Percentiles rank a stretch among this genome's conserved stretches.
Evolutionary conservation across 2,113 vertebrate genomes (phyloP).

Genomic region (Onychostruthus taczanowskii): DNA sequence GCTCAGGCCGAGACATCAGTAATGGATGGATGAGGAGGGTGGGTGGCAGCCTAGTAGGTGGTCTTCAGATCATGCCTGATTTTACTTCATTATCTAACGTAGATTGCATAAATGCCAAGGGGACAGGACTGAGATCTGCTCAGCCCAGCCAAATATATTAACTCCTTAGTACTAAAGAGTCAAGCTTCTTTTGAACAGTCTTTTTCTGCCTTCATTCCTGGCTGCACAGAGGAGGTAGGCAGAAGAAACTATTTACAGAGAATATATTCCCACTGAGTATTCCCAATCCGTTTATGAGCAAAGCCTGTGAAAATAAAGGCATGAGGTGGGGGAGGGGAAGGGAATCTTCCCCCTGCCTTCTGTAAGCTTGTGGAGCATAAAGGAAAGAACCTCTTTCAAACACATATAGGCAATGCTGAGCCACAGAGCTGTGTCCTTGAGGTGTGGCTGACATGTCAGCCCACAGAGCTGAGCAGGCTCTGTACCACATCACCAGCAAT

Average conservation of each 20-base stretch:
- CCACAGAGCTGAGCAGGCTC: background rate
- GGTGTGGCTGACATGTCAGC: background rate
- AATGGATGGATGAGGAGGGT: background rate
- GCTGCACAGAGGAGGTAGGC: background rate
- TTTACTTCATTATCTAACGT: background rate
- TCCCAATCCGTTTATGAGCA: background rate
- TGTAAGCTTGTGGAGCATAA: background rate
- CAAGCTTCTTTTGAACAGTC: background rate
- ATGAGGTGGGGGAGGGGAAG: background rate
- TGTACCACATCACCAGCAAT: background rate
- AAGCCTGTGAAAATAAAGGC: slow-evolving; percentile 16
- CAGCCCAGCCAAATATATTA: background rate
- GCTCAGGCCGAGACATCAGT: background rate
- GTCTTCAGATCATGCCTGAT: background rate
- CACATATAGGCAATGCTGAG: rapidly evolving
- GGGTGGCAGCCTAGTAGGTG: slow-evolving; percentile 3
- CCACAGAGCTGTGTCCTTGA: background rate
- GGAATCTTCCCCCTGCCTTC: background rate
- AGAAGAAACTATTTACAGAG: slow-evolving; percentile 47
- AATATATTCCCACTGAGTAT: background rate
- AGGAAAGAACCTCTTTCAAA: background rate
- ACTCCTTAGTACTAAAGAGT: background rate
- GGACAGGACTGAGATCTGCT: background rate
- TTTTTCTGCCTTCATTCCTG: slow-evolving; percentile 12
- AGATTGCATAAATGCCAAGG: background rate